Percentiles rank a stretch among this genome's conserved stretches.
Evolutionary conservation across 2,113 vertebrate species (phyloP).

Genomic region (Gambusia holbrooki): DNA sequence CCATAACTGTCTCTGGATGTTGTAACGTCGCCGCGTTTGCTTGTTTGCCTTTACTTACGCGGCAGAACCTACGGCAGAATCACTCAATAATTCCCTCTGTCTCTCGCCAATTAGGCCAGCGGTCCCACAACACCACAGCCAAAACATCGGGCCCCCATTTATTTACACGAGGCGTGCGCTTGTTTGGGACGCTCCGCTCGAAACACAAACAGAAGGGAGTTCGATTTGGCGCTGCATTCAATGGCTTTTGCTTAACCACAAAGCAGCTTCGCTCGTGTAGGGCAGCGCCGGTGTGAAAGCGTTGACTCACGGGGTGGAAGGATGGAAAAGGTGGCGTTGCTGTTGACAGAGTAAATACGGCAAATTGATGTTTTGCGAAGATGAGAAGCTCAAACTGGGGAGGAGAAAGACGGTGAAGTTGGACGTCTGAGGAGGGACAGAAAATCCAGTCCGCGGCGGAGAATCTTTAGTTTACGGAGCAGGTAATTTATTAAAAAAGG

Average conservation of each 20-base stretch:
- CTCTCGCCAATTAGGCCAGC: constrained; percentile 67
- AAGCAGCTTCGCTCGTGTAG: constrained; percentile 43
- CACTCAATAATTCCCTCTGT: constrained; percentile 52
- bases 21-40: constrained; percentile 13
- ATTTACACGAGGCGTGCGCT: constrained; percentile 81
- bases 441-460: not conserved
- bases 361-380: constrained; percentile 18
- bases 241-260: constrained; percentile 34
- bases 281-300: constrained; percentile 46
- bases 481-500: not conserved
- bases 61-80: constrained; percentile 42
- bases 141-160: constrained; percentile 68
- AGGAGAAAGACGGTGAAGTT: not conserved
- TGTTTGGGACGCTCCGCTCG: constrained; percentile 80
- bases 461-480: not conserved
- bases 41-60: constrained; percentile 35
- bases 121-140: constrained; percentile 66
- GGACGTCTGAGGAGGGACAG: not conserved
- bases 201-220: constrained; percentile 75
- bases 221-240: constrained; percentile 63
- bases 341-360: constrained; percentile 49
- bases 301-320: constrained; percentile 46
- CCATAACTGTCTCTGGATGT: constrained; percentile 22
- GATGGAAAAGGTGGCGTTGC: constrained; percentile 44
- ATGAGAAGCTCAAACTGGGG: constrained; percentile 6